These are phyloP conservation scores for Glaucopsyche alexis DNA, from an alignment of 2,888 invertebrate genomes.

Conservation along the genomic window DNA sequence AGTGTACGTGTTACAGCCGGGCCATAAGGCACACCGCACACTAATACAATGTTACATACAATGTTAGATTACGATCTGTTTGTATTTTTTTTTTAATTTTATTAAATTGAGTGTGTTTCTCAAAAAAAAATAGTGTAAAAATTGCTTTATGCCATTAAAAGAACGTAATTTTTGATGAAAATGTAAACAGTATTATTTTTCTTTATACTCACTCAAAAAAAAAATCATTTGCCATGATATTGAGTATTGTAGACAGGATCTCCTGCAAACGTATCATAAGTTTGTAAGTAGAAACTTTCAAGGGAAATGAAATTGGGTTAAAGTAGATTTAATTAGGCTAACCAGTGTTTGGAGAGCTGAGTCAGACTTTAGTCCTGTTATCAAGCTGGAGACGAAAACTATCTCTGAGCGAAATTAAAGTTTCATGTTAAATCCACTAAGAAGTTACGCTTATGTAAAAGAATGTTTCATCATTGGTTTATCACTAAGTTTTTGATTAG, in stretches of 20 bases:
- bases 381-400: background rate
- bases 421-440: background rate
- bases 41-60: no score
- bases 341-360: slow-evolving; percentile 18
- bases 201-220: background rate
- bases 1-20: no score
- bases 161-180: background rate
- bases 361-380: background rate
- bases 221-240: background rate
- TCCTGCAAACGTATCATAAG: background rate
- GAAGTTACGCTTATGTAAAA: background rate
- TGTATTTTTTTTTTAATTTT: no score
- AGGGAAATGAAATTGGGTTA: slow-evolving; percentile 16
- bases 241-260: background rate
- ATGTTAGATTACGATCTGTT: no score
- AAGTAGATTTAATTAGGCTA: slow-evolving; percentile 20
- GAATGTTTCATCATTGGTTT: no score
- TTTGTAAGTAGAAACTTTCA: slow-evolving; percentile 16
- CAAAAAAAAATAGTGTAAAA: no score
- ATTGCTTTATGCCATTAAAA: background rate
- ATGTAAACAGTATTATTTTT: background rate
- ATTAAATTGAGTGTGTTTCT: no score
- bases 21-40: no score
- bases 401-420: background rate
- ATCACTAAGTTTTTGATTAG: no score